Evolutionary conservation across 2,797 vertebrate species (phyloP).

Genomic region (Scolopax rusticola): DNA sequence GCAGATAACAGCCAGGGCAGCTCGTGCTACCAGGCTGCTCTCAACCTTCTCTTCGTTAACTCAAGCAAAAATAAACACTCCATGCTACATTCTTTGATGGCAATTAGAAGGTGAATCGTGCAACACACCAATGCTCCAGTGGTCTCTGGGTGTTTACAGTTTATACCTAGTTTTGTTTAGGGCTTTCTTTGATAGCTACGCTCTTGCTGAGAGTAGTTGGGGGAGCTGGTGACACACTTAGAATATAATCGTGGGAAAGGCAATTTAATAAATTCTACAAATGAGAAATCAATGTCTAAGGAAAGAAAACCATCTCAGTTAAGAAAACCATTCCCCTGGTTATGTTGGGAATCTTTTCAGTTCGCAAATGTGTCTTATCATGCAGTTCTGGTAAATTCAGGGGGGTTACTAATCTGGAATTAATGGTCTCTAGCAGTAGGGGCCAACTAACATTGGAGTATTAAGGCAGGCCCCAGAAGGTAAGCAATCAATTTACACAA

Average conservation of each 20-base stretch:
- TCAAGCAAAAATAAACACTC: slow-evolving; percentile 24
- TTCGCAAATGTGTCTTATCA: background rate
- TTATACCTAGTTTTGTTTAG: background rate
- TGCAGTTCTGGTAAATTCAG: background rate
- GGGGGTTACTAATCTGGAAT: background rate
- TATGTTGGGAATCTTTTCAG: background rate
- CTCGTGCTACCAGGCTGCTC: slow-evolving; percentile 45
- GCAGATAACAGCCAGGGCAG: slow-evolving; percentile 28
- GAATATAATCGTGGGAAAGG: background rate
- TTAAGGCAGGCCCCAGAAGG: background rate
- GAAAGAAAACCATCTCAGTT: background rate
- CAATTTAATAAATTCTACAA: background rate
- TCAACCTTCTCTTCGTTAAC: background rate
- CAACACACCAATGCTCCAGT: background rate
- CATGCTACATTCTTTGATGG: background rate
- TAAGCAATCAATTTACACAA: background rate
- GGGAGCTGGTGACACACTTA: background rate
- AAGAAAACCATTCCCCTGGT: too few relatives aligned
- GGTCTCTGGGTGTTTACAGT: background rate
- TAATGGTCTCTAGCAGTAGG: background rate
- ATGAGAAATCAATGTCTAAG: background rate
- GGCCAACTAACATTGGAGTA: background rate
- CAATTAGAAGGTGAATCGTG: slow-evolving; percentile 20
- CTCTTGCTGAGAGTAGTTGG: background rate
- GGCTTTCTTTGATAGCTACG: background rate